Evolutionary conservation across 1,140 invertebrate genomes (phyloP).

Genomic region (Bombus affinis): DNA sequence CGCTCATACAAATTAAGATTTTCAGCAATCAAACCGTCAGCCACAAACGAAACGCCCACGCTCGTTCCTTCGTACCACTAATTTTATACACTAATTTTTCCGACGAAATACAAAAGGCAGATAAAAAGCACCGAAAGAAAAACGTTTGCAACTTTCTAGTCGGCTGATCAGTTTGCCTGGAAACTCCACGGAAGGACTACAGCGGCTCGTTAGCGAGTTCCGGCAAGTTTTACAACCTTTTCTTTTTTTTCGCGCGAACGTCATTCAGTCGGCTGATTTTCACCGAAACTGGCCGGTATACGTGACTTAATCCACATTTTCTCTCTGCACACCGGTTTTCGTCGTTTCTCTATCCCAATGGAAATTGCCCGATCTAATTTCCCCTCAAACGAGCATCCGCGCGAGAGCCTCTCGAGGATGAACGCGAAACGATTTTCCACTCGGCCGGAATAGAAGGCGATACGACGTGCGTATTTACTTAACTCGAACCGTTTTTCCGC

Average conservation of each 20-base stretch:
- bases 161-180: background rate
- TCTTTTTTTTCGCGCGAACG: background rate
- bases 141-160: conserved; percentile 7
- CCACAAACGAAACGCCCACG: background rate
- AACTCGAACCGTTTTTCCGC: conserved; percentile 36
- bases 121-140: background rate
- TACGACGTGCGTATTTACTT: conserved; percentile 38
- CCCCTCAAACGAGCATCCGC: conserved; percentile 47
- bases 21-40: background rate
- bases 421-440: conserved; percentile 55
- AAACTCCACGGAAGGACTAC: background rate
- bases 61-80: background rate
- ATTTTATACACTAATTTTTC: background rate
- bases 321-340: background rate
- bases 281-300: background rate
- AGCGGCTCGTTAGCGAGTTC: conserved; percentile 34
- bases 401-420: conserved; percentile 38
- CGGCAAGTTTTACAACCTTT: background rate
- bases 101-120: background rate
- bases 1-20: background rate
- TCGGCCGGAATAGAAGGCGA: conserved; percentile 51
- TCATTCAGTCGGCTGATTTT: background rate
- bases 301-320: conserved; percentile 29
- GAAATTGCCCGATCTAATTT: conserved; percentile 64
- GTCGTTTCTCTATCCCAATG: conserved; percentile 6